A percentile compares a stretch with the other conserved stretches of the same genome.
Evolutionary conservation across 2,113 vertebrate species (phyloP).

Genomic region (Coracopsis vasa): DNA sequence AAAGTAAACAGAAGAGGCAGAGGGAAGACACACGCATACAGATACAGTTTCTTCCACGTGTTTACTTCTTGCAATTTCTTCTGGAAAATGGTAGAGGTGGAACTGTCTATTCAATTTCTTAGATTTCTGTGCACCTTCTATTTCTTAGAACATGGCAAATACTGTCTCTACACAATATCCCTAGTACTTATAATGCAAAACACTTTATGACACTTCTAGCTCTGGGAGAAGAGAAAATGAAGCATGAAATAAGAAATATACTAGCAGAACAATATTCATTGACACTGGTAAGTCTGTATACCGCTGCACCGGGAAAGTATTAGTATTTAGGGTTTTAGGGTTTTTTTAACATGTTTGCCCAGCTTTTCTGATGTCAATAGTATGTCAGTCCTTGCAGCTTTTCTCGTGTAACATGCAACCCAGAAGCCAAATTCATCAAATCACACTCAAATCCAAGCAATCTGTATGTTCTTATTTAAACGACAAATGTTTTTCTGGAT

Average conservation of each 20-base stretch:
- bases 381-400: background rate
- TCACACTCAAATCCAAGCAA: background rate
- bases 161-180: conserved; percentile 56
- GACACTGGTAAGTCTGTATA: conserved; percentile 50
- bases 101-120: conserved; percentile 1
- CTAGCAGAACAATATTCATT: conserved; percentile 72
- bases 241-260: conserved; percentile 76
- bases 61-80: background rate
- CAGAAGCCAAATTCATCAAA: background rate
- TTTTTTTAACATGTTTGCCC: background rate
- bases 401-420: background rate
- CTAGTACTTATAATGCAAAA: conserved; percentile 63
- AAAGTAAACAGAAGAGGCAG: background rate
- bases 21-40: background rate
- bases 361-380: background rate
- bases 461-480: background rate
- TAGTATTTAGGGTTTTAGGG: background rate
- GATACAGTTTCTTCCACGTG: background rate
- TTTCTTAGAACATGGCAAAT: conserved; percentile 42
- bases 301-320: background rate
- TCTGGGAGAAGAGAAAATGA: conserved; percentile 69
- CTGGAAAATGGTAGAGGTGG: background rate
- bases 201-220: conserved; percentile 65
- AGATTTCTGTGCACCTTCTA: conserved; percentile 3
- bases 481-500: background rate